phyloP scores from a whole-genome alignment of 2,888 invertebrate species.

The Ecliptopera silaceata region DNA sequence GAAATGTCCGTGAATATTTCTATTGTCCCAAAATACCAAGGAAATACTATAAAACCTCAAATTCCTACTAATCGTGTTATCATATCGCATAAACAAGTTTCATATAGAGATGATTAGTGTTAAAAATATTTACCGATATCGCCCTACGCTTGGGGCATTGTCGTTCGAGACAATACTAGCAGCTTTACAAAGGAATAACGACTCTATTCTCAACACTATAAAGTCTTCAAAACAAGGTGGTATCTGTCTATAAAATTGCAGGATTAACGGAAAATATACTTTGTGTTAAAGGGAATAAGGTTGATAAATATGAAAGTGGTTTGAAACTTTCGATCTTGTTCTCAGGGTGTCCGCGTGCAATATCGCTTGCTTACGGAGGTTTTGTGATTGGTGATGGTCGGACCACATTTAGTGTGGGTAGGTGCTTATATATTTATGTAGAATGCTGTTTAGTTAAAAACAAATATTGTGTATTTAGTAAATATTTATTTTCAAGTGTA shows the following conservation, averaged over 20 bases:
- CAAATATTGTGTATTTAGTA: too few species aligned
- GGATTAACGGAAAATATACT: constrained; percentile 1
- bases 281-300: background rate
- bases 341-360: constrained; percentile 19
- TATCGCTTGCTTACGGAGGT: constrained; percentile 11
- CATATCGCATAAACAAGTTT: constrained; percentile 22
- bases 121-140: constrained; percentile 25
- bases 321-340: constrained; percentile 16
- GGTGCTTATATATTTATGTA: too few species aligned
- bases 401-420: background rate
- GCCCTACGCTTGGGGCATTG: constrained; percentile 21
- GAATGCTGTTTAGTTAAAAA: too few species aligned
- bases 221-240: background rate
- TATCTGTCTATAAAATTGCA: background rate
- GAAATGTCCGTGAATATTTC: background rate
- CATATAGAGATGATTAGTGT: constrained; percentile 25
- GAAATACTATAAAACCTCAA: constrained; percentile 4
- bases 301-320: background rate
- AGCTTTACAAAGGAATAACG: background rate
- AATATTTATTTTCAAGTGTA: too few species aligned
- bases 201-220: constrained; percentile 1
- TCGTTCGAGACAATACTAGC: constrained; percentile 14
- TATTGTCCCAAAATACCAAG: background rate
- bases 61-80: constrained; percentile 9
- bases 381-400: constrained; percentile 5